Evolutionary conservation across 2,888 invertebrate species (phyloP).

Genomic region (Dolichomitus sp.): DNA sequence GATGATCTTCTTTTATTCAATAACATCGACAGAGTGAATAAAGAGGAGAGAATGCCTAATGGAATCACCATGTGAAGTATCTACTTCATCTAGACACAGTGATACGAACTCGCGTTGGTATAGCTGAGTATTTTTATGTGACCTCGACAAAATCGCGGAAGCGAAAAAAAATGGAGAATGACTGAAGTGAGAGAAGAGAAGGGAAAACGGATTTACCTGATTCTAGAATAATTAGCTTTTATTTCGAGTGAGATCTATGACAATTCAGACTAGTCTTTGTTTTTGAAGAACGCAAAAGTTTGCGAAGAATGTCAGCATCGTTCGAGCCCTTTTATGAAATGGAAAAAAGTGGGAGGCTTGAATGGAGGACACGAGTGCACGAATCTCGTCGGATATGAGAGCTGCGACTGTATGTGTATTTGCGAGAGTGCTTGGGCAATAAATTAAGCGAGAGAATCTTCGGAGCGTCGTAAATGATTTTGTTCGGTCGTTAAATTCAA

Average conservation of each 20-base stretch:
- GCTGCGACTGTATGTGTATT: slow-evolving; percentile 1
- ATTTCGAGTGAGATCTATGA: slow-evolving; percentile 48
- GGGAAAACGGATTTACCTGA: slow-evolving; percentile 58
- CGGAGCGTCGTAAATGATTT: neutral
- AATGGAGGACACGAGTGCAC: neutral
- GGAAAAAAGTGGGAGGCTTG: neutral
- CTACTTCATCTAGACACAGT: neutral
- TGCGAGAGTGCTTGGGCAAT: slow-evolving; percentile 22
- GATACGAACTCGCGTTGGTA: slow-evolving; percentile 20
- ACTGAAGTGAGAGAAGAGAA: slow-evolving; percentile 16
- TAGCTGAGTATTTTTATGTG: neutral
- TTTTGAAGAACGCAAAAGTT: slow-evolving; percentile 30
- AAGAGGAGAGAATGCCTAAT: slow-evolving; percentile 54
- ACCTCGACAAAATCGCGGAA: neutral
- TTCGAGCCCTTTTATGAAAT: neutral
- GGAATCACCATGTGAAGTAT: slow-evolving; percentile 47
- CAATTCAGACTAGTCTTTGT: slow-evolving; percentile 55
- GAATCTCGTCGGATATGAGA: neutral
- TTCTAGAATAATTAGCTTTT: slow-evolving; percentile 59
- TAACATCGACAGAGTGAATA: slow-evolving; percentile 67
- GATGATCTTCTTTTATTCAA: slow-evolving; percentile 77
- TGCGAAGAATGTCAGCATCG: neutral
- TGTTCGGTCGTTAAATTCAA: slow-evolving; percentile 12
- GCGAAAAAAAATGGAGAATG: slow-evolving; percentile 1
- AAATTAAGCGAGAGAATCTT: slow-evolving; percentile 10